Base-by-base conservation (phyloP, 1,140 invertebrate species). In the Drosophila santomea region DNA sequence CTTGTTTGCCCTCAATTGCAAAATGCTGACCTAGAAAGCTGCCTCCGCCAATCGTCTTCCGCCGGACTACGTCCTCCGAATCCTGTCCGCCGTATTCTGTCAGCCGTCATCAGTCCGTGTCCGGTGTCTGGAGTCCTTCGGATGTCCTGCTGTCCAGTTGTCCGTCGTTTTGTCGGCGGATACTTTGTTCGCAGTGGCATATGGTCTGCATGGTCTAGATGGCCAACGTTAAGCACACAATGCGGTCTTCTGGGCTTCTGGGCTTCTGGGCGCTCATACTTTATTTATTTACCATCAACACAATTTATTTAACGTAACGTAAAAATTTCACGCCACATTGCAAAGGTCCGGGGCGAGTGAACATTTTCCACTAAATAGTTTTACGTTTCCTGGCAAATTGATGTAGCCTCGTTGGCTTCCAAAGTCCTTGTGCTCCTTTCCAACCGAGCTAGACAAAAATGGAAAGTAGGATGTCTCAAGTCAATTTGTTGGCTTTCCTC, bases 311-410 rank as follows among this genome's bases (percentile, higher is more conserved):
- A 78, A 77, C 64, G 68, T 10, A 41, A 77, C 32, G 32, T 32
- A 8, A 69, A 77, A 77, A 76, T 68, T 76, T 76, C 56, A 76
- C 61, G 73, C 72, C 66, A 75, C 72, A 32, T 38, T 50, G 52
- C 64, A n/a, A 8, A 20, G 5, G 38, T 20, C 14, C 38, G 28
- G 47, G 47, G 1, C 48, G 28, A 51, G n/a, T 52, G 69, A 85
- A 74, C 73, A 62, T 77, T 89, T 83, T 64, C 54, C 67, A 75
- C 79, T 89, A 89, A 88, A 88, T 88, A 88, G 79, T 88, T 86
- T 88, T 76, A 88, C 67, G 63, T 69, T 85, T 66, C 57, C 57
- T 64, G n/a, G 54, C 64, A 68, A 80, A 85, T 85, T 74, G 69
- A 84, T 84, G 74, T 66, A 51, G 43, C n/a, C 39, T 17, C 50